Conservation (phyloP, 2,113 vertebrate genomes). For the Cyrtonyx montezumae region DNA sequence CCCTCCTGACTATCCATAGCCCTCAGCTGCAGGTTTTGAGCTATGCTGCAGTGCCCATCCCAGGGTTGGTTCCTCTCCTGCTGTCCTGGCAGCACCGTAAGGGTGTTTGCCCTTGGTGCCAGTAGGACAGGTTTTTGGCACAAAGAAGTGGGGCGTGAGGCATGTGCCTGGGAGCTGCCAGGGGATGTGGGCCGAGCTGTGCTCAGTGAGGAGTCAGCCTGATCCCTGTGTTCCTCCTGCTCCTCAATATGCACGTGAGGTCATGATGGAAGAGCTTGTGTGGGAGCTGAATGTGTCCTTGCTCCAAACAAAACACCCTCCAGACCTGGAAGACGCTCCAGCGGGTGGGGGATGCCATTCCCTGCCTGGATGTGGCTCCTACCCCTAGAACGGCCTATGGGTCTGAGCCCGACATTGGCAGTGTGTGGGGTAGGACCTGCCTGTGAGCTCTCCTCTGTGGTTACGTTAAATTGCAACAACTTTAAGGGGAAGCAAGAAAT, state of each 20-base stretch:
- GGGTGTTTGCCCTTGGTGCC: accelerated
- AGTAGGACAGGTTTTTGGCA: accelerated
- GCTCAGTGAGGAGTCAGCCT: accelerated
- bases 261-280: not conserved
- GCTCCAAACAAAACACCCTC: not conserved
- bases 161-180: accelerated
- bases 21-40: not conserved
- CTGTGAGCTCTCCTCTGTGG: not conserved
- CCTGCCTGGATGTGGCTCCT: not conserved
- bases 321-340: not conserved
- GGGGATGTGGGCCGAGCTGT: not conserved
- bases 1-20: too few species aligned
- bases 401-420: not conserved
- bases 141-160: accelerated
- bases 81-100: not conserved
- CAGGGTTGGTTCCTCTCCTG: accelerated
- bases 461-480: accelerated
- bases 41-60: accelerated
- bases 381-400: accelerated
- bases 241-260: not conserved
- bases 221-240: accelerated
- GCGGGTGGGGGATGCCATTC: not conserved
- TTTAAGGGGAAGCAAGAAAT: not conserved
- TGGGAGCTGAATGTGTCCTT: not conserved
- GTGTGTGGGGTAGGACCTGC: not conserved